Evolutionary conservation across 2,888 invertebrate genomes (phyloP), one percentile per base, ranked within the genome.

Genomic region (Euproctis similis): DNA sequence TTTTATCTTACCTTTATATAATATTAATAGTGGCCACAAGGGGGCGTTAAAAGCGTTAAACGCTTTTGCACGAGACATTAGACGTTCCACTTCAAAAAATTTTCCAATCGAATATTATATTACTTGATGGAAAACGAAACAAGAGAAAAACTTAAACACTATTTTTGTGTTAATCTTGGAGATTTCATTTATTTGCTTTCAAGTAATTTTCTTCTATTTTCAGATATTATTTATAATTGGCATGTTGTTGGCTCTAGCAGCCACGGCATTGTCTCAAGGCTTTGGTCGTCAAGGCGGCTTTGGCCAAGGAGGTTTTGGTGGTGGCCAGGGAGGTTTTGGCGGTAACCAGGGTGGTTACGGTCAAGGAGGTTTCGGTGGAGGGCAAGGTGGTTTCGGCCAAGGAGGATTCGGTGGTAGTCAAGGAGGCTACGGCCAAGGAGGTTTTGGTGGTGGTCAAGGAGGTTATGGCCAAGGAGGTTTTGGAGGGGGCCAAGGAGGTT

Each of bases 371-470:
- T 31, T 19, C 22, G 22, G 22, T 6, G 11, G 22, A 1, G 21
- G 26, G 1, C 20, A 8, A n/a, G 25, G 28, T 7, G 12, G 18
- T 10, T 21, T 10, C 6, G 14, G 30, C 8, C 12, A 28, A 5
- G 22, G 34, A 2, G 35, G 35, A n/a, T 28, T 23, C 4, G 26
- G 23, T 2, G 20, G 24, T 4, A 9, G 12, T 1, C 21, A 11
- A 4, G 10, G 36, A 14, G 34, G 37, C 8, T 31, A 14, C 7
- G 34, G 23, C 8, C 8, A 2, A 18, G 16, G 17, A n/a, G 29
- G 29, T 4, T 14, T 10, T 4, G 23, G 23, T 13, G 17, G 28
- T 2, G 17, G 24, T 4, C 19, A 17, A n/a, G 28, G 32, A 9
- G 21, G 21, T 8, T 29, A 12, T 10, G 21, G 21, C 2, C 20